Evolutionary conservation across 2,797 vertebrate genomes (phyloP).

Genomic region (Cryptoblepharus egeriae): DNA sequence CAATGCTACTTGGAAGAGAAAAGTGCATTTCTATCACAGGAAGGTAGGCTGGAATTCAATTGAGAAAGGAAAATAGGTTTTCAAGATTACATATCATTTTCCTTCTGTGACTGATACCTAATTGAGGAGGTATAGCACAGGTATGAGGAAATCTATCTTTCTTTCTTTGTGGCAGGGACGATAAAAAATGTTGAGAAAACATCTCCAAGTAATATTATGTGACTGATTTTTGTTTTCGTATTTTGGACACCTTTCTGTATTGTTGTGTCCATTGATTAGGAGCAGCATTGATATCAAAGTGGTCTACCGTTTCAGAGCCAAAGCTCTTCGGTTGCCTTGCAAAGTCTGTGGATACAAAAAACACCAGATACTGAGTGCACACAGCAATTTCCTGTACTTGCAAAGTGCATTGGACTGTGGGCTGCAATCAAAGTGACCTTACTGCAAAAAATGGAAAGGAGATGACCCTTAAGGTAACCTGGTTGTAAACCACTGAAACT

Average conservation of each 20-base stretch:
- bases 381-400: slow-evolving; percentile 25
- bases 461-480: not conserved
- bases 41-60: not conserved
- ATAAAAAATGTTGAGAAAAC: not conserved
- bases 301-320: not conserved
- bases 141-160: slow-evolving; percentile 8
- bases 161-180: slow-evolving; percentile 22
- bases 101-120: not conserved
- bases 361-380: slow-evolving; percentile 32
- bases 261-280: slow-evolving; percentile 31
- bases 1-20: not conserved
- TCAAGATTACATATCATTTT: not conserved
- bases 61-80: not conserved
- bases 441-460: not conserved
- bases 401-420: slow-evolving; percentile 11
- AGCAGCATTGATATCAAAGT: slow-evolving; percentile 2
- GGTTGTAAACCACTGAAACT: not conserved
- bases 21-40: not conserved
- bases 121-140: not conserved
- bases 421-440: not conserved
- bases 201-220: slow-evolving; percentile 15
- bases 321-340: slow-evolving; percentile 36
- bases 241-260: slow-evolving; percentile 17
- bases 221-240: not conserved
- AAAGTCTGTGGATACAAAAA: slow-evolving; percentile 4